Conservation (phyloP, 2,797 vertebrate species). For the Lepilemur septentrionalis region DNA sequence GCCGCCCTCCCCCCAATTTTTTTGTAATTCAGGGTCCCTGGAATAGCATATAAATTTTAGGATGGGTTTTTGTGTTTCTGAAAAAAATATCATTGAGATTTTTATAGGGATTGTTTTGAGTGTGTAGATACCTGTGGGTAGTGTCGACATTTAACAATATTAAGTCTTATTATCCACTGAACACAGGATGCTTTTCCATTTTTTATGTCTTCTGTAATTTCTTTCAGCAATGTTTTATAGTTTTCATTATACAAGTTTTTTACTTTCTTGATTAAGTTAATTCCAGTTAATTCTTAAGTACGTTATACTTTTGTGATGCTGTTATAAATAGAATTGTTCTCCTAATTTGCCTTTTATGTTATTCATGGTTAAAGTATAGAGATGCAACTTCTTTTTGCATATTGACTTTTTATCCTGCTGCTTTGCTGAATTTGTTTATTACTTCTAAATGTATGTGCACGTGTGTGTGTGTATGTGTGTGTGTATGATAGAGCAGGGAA, state of each 20-base stretch:
- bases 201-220: neutral
- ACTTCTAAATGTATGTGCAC: neutral
- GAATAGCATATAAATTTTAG: too few relatives aligned
- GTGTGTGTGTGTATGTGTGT: neutral
- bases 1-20: neutral
- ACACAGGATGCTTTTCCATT: neutral
- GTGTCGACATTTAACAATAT: neutral
- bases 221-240: neutral
- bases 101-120: neutral
- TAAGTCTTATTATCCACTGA: neutral
- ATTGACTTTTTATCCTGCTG: neutral
- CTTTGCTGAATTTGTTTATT: neutral
- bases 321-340: neutral
- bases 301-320: neutral
- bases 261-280: neutral
- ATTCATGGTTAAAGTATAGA: neutral
- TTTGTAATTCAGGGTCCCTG: neutral
- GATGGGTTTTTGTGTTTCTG: neutral
- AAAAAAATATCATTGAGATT: neutral
- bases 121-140: neutral
- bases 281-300: too few relatives aligned
- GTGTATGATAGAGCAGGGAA: neutral
- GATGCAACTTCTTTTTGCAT: neutral
- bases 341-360: neutral
- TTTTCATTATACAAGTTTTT: neutral